Conservation (phyloP, 2,888 invertebrate species). For the Caenorhabditis sulstoni region DNA sequence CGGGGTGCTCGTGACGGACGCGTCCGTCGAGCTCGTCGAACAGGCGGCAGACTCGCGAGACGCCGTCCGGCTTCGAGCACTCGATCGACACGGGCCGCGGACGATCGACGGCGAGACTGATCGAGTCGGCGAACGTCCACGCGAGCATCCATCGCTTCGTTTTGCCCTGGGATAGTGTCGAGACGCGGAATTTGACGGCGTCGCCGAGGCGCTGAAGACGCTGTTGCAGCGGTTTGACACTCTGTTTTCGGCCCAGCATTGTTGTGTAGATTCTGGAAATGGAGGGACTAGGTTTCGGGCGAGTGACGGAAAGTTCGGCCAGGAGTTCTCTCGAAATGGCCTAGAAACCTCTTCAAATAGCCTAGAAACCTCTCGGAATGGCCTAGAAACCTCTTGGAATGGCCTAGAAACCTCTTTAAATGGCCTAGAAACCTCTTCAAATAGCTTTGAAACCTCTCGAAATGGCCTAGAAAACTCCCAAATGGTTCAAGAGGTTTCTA, state of each 20-base stretch:
- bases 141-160: constrained; percentile 96
- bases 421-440: too few species aligned
- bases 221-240: constrained; percentile 60
- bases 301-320: too few species aligned
- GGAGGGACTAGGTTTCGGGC: too few species aligned
- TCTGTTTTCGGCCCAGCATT: constrained; percentile 75
- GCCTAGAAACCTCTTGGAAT: too few species aligned
- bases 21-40: constrained; percentile 16
- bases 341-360: too few species aligned
- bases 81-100: constrained; percentile 7
- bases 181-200: constrained; percentile 57
- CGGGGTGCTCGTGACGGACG: not conserved
- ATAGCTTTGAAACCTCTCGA: too few species aligned
- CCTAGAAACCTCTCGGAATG: too few species aligned
- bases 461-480: too few species aligned
- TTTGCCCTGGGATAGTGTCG: constrained; percentile 84
- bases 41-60: constrained; percentile 1
- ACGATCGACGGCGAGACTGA: constrained; percentile 4
- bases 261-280: constrained; percentile 75
- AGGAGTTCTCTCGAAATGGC: too few species aligned
- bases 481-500: too few species aligned
- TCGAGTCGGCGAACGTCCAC: constrained; percentile 86
- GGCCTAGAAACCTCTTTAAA: too few species aligned
- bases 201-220: constrained; percentile 68
- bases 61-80: constrained; percentile 25